A percentile compares a stretch with the other conserved stretches of the same genome.
These are phyloP conservation scores for Apis florea DNA, from an alignment of 1,140 invertebrate species.

Conservation along the genomic window DNA sequence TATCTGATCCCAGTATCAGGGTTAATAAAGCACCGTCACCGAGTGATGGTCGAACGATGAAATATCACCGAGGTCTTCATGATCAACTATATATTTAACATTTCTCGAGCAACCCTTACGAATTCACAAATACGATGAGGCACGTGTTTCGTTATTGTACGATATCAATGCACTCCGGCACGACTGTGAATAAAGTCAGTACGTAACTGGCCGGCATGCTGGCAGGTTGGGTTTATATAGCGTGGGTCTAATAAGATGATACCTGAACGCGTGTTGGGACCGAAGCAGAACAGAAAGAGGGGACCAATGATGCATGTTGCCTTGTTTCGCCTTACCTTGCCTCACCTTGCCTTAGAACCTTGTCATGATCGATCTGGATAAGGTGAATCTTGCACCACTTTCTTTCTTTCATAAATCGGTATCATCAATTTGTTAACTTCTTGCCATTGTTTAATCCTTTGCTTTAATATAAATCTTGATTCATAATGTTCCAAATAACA, in stretches of 20 bases:
- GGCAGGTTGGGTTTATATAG: conserved; percentile 79
- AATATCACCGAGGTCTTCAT: conserved; percentile 28
- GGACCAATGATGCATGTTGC: conserved; percentile 45
- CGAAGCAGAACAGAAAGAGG: conserved; percentile 51
- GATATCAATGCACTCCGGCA: conserved; percentile 61
- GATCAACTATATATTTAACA: too few relatives aligned
- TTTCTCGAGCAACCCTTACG: neutral
- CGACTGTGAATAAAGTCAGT: conserved; percentile 73
- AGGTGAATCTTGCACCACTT: conserved; percentile 45
- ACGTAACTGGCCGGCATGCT: conserved; percentile 76
- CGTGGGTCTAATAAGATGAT: conserved; percentile 79
- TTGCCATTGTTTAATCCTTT: neutral
- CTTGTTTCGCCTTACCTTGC: conserved; percentile 62
- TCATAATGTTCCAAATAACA: too few relatives aligned
- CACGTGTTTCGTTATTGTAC: conserved; percentile 35
- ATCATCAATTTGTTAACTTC: neutral
- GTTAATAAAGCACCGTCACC: conserved; percentile 20
- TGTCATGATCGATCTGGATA: conserved; percentile 44
- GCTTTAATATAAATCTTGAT: neutral
- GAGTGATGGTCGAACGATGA: neutral
- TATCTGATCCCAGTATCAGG: neutral
- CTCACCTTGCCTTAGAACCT: conserved; percentile 68
- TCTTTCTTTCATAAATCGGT: neutral
- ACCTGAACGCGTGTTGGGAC: conserved; percentile 65
- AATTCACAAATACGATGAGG: conserved; percentile 32